Percentiles rank a stretch among this genome's conserved stretches.
Evolutionary conservation across 2,113 vertebrate genomes (phyloP).

Genomic region (Hippocampus mohnikei): DNA sequence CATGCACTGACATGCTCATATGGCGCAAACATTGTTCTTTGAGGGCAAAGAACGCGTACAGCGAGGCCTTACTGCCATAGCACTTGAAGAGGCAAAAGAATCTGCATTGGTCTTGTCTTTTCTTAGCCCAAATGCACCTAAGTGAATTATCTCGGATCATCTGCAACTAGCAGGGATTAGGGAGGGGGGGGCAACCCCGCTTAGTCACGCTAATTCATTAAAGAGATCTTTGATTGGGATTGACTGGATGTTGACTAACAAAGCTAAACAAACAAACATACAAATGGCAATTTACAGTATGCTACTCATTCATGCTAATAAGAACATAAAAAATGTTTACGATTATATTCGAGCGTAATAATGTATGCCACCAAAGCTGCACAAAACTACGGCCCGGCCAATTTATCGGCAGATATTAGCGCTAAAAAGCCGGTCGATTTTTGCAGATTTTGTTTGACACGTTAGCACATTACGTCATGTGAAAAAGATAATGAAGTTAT

Average conservation of each 20-base stretch:
- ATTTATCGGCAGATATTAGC: no score
- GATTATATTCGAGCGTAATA: neutral
- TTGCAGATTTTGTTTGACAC: no score
- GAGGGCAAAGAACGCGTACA: conserved; percentile 55
- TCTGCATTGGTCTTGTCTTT: conserved; percentile 14
- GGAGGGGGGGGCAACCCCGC: conserved; percentile 24
- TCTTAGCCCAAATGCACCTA: conserved; percentile 41
- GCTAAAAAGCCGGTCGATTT: no score
- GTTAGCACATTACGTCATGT: no score
- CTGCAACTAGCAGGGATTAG: conserved; percentile 61
- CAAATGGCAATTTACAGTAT: neutral
- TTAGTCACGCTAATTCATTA: conserved; percentile 63
- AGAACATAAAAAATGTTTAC: neutral
- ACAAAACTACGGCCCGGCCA: neutral
- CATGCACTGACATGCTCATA: conserved; percentile 18
- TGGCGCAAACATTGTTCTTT: conserved; percentile 48
- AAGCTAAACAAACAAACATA: neutral
- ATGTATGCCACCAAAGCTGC: no score
- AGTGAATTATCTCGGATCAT: conserved; percentile 67
- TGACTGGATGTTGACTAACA: conserved; percentile 32
- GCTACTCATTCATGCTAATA: neutral
- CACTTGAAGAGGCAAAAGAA: neutral
- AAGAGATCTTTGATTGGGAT: conserved; percentile 51
- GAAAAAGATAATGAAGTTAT: no score
- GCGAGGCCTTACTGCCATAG: conserved; percentile 31